Base-by-base conservation (phyloP, 2,888 invertebrate species). In the Torymus auratus region DNA sequence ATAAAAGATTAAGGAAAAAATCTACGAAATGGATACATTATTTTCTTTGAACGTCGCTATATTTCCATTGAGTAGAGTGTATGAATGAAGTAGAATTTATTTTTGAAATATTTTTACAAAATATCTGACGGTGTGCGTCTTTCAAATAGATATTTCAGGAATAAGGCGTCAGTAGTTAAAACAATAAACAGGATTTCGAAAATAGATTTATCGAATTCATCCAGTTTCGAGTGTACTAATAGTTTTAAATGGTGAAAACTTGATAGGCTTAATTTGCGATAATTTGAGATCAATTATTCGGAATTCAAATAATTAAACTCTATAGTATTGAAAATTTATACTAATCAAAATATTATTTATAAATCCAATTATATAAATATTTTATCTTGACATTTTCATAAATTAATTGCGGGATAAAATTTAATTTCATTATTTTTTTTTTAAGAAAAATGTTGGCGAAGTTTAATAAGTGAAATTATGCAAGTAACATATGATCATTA, bases 161-260 rank as follows among this genome's bases (percentile, higher is more conserved):
- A 70, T 70, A 58, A 41, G 52, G 73, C 76, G 75, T 68, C 64
- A 72, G 62, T 28, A 14, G 62, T 23, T 62, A 53, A 52, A 15
- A 23, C 13, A 76, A 62, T 67, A 69, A 20, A 3, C 67, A 62
- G 60, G 12, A 60, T 0, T 28, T 52, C 20, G 20, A 71, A 60
- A 71, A 60, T 71, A 71, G 50, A 13, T 15, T 60, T 14, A 50
- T 71, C 17, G 50, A 50, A 60, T 60, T 60, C 17, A 0, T 13
- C 14, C 12, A 69, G 50, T 50, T 60, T 20, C 7, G 50, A 60
- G 10, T 71, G n/a, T 14, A 71, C 60, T 50, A 60, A 71, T 60
- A 17, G 50, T 2, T 7, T 14, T 14, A 50, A 60, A 60, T 13
- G 50, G 14, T 20, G 10, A 7, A 60, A 50, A 71, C n/a, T 52